Evolutionary conservation across 2,113 vertebrate species (phyloP), one percentile per base, ranked within the genome.

Genomic region (Odocoileus virginianus): DNA sequence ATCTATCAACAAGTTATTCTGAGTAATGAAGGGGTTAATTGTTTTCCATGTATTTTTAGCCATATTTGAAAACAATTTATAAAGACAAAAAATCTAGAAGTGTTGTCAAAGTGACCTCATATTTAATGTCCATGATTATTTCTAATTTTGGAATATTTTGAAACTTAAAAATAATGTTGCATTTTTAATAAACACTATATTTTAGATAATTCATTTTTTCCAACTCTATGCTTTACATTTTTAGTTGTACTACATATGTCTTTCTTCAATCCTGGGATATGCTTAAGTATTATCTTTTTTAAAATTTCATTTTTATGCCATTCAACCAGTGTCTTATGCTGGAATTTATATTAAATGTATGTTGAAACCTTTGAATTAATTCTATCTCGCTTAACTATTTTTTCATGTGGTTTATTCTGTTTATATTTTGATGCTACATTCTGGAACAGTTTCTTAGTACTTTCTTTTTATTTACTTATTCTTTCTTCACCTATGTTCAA

Each of bases 31-130:
- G 16, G 21, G 7, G 64, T 54, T 95, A 92, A 45, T 55, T 89
- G n/a, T 87, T 93, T 88, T 97, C 79, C 50, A 2, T 87, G 85
- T 2, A 79, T 88, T 96, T 96, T 90, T 60, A 94, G 61, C 52
- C 52, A 88, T 85, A 94, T 94, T 50, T 91, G 47, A 84, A 82
- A 95, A 87, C 13, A 91, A 81, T 25, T 90, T 67, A 14, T 92
- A 67, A 81, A 93, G 40, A 60, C 9, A 95, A 94, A 97, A 36
- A 36, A 97, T 21, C 16, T 81, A 58, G 17, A 64, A 85, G 28
- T 14, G n/a, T 71, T 81, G 52, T 25, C 19, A 40, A 78, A 79
- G 7, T 7, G 82, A 83, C 89, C 89, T 94, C 27, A 36, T 27
- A 33, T 83, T 55, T 93, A 30, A 79, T 93, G 50, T 74, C n/a